Conservation (phyloP, 2,888 invertebrate genomes). For the Lampropteryx suffumata region DNA sequence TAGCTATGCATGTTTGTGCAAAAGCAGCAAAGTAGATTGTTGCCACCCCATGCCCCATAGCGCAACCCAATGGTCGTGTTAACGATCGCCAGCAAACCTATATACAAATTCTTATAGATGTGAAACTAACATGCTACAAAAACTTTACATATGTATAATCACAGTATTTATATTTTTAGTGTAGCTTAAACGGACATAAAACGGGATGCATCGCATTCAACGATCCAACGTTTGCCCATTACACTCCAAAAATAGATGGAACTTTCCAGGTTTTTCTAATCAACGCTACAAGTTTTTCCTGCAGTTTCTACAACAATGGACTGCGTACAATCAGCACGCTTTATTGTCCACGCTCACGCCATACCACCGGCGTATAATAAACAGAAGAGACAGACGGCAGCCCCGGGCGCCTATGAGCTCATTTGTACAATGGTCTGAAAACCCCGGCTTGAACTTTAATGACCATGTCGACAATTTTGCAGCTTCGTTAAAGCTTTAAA, state of each 20-base stretch:
- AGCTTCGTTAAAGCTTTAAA: no score
- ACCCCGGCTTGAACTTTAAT: constrained; percentile 1
- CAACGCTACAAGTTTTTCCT: not conserved
- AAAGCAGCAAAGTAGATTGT: constrained; percentile 54
- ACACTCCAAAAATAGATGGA: no score
- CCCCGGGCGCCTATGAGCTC: constrained; percentile 29
- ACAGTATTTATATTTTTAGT: no score
- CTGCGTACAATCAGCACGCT: not conserved
- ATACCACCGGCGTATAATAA: constrained; percentile 31
- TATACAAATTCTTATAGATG: not conserved
- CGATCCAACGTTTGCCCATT: no score
- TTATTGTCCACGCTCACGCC: not conserved
- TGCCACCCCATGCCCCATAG: constrained; percentile 36
- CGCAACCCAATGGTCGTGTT: constrained; percentile 56
- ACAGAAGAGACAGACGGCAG: constrained; percentile 30
- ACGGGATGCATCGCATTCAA: no score
- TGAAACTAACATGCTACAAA: not conserved
- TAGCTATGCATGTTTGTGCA: constrained; percentile 42
- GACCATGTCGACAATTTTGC: not conserved
- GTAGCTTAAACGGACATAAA: no score
- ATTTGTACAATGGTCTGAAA: constrained; percentile 4
- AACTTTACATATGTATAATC: no score
- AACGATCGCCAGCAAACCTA: constrained; percentile 42
- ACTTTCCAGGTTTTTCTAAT: no score
- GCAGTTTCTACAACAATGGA: constrained; percentile 1